Base-by-base conservation (phyloP, 2,888 invertebrate genomes). In the Rhagophthalmus giganteus region DNA sequence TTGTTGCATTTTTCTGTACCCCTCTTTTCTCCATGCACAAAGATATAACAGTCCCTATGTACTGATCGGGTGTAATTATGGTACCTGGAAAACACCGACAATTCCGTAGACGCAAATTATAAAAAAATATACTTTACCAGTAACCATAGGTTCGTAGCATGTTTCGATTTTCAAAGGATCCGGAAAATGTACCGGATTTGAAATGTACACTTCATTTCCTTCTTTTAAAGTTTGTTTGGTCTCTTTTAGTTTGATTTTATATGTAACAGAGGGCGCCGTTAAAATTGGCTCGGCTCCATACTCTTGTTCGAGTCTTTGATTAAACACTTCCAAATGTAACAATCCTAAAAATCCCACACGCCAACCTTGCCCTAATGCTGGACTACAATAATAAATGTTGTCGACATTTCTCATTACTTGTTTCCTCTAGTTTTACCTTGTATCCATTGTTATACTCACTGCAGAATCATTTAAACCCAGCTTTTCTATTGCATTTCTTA, bases 391-490 rank as follows among this genome's bases (percentile, higher is more conserved):
- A n/a, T n/a, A n/a, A n/a, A n/a, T n/a, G n/a, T n/a, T n/a, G n/a
- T n/a, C n/a, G n/a, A n/a, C n/a, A n/a, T n/a, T n/a, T n/a, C n/a
- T n/a, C n/a, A n/a, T n/a, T n/a, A n/a, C n/a, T n/a, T n/a, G n/a
- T n/a, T n/a, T n/a, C n/a, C n/a, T n/a, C n/a, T n/a, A n/a, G n/a
- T 13, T 26, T 58, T 75, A 90, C 92, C 91, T 93, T 2, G 88
- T 84, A 75, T 96, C 96, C 9, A 84, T 72, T 26, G 78, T 79
- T 2, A 94, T 79, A n/a, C 85, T 81, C 2, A 98, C 96, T 50
- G 92, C 94, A 3, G 92, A 88, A 76, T 99, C 98, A 75, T 96
- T 99, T 27, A 99, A 78, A n/a, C 86, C 82, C 32, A 99, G 78
- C 74, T 94, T 94, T 55, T 94, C 93, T 41, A 99, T 87, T 7